Evolutionary conservation across 2,888 invertebrate species (phyloP).

Genomic region (Thumatha senex): DNA sequence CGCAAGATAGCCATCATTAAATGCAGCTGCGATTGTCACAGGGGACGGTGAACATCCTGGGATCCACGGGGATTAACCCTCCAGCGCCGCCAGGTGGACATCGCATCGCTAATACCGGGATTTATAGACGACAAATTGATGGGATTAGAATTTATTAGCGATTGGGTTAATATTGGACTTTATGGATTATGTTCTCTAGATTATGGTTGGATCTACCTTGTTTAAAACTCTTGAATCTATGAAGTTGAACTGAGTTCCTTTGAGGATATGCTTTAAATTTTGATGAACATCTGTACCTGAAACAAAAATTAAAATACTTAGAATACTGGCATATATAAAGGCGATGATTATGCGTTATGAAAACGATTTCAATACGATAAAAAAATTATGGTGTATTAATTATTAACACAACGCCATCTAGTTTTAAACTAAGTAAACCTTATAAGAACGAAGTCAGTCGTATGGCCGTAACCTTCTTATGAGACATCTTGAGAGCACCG

Average conservation of each 20-base stretch:
- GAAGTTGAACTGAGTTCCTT: not conserved
- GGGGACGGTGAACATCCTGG: slow-evolving; percentile 13
- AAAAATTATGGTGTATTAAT: too few relatives aligned
- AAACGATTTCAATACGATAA: too few relatives aligned
- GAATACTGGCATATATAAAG: not conserved
- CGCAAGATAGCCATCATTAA: slow-evolving; percentile 41
- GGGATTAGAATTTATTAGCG: slow-evolving; percentile 11
- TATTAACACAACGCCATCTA: too few relatives aligned
- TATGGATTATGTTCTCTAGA: not conserved
- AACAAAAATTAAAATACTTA: slow-evolving; percentile 21
- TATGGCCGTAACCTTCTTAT: too few relatives aligned
- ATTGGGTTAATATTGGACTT: slow-evolving; percentile 14
- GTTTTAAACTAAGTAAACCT: too few relatives aligned
- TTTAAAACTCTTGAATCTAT: not conserved
- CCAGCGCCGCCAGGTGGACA: slow-evolving; percentile 32
- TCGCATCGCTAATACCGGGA: slow-evolving; percentile 31
- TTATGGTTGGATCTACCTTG: too few relatives aligned
- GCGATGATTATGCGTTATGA: too few relatives aligned
- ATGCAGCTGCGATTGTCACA: slow-evolving; percentile 42
- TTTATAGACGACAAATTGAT: slow-evolving; percentile 32
- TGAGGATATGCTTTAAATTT: too few relatives aligned
- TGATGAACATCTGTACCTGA: slow-evolving; percentile 26
- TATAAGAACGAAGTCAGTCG: too few relatives aligned
- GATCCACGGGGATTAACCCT: slow-evolving; percentile 29
- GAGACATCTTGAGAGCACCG: too few relatives aligned